Percentiles rank a stretch among this genome's conserved stretches.
Conservation (phyloP, 1,140 invertebrate genomes). For the Gryllus bimaculatus region DNA sequence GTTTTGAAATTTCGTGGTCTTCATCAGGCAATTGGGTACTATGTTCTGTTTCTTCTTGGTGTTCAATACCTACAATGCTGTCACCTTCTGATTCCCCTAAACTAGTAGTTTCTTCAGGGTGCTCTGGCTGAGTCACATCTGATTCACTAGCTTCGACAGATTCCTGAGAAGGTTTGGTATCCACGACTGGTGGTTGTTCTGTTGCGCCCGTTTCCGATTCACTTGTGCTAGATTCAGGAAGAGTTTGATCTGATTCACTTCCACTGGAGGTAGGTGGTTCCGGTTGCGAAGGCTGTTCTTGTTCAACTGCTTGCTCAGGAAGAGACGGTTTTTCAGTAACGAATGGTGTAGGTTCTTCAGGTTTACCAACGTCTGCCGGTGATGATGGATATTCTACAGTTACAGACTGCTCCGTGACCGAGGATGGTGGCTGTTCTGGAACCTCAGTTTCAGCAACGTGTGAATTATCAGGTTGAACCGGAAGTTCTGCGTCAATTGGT, state of each 20-base stretch:
- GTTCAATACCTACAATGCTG: constrained; percentile 16
- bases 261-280: too few relatives aligned
- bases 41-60: constrained; percentile 20
- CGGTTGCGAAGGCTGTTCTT: not conserved
- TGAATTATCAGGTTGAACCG: not conserved
- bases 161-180: constrained; percentile 10
- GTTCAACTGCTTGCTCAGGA: constrained; percentile 22
- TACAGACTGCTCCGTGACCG: too few relatives aligned
- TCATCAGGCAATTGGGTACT: not conserved
- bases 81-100: not conserved
- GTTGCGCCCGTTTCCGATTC: not conserved
- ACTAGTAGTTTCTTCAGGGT: constrained; percentile 1
- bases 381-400: too few relatives aligned
- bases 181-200: not conserved
- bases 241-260: not conserved
- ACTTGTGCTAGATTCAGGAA: constrained; percentile 4
- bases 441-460: not conserved
- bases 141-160: constrained; percentile 13
- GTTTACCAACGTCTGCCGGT: too few relatives aligned
- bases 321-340: constrained; percentile 16
- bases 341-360: too few relatives aligned
- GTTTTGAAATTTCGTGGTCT: too few relatives aligned
- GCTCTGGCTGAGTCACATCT: constrained; percentile 15
- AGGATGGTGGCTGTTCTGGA: too few relatives aligned
- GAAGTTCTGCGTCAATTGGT: not conserved